Percentiles rank a stretch among this genome's conserved stretches.
Evolutionary conservation across 1,140 invertebrate genomes (phyloP).

Genomic region (Druon quercuslanigerum): DNA sequence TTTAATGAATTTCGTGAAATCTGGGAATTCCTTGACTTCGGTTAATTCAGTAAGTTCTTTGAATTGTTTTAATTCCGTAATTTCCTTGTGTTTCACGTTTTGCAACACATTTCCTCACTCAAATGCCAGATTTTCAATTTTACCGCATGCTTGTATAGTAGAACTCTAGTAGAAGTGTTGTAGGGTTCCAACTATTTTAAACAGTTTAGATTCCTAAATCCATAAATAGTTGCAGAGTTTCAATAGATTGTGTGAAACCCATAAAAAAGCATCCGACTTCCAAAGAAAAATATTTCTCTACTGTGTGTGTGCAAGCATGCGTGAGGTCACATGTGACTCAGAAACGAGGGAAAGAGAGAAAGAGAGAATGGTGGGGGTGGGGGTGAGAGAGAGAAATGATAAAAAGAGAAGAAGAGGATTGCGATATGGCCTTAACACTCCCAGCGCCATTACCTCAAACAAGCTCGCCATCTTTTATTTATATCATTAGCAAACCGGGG

Average conservation of each 20-base stretch:
- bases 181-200: too few species aligned
- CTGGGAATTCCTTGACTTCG: too few species aligned
- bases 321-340: conserved; percentile 21
- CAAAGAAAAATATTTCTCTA: background rate
- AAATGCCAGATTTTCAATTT: too few species aligned
- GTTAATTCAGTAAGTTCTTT: too few species aligned
- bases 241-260: background rate
- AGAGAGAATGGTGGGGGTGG: background rate
- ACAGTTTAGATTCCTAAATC: background rate
- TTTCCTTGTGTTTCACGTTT: too few species aligned
- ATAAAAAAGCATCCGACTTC: background rate
- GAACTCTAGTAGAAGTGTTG: too few species aligned
- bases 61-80: too few species aligned
- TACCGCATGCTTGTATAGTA: too few species aligned
- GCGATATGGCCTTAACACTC: conserved; percentile 41
- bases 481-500: conserved; percentile 58
- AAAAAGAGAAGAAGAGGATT: background rate
- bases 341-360: conserved; percentile 32
- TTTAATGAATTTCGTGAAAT: too few species aligned
- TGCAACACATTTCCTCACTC: too few species aligned
- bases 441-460: conserved; percentile 55
- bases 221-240: background rate
- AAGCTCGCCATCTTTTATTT: conserved; percentile 61
- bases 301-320: conserved; percentile 38
- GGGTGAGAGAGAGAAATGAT: conserved; percentile 29